Base-by-base conservation (phyloP, 2,113 vertebrate genomes). In the Rhabdornis inornatus region DNA sequence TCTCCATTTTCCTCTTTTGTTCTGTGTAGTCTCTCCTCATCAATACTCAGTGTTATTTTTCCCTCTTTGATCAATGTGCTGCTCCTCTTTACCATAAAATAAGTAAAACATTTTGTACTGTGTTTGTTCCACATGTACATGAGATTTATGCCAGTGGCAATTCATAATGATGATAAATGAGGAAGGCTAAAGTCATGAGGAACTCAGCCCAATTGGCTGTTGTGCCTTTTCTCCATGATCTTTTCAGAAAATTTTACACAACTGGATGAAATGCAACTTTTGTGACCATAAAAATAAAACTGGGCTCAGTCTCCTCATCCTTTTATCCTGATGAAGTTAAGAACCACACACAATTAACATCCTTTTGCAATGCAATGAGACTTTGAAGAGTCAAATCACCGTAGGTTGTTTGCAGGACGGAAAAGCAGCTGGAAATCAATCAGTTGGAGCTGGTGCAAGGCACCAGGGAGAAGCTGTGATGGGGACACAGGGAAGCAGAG, bases 21-120 rank as follows among this genome's bases (percentile, higher is more conserved):
- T 82, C 45, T 7, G 1, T 83, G 71, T 47, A 90, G 52, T 88
- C 66, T 92, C 53, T 90, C 70, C 88, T 33, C 1, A 0, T 91
- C 66, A 52, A 52, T 76, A 49, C n/a, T 37, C 57, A n/a, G 55
- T 77, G 82, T 91, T 95, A 71, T 61, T 95, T 87, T 93, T 35
- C 66, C 39, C 57, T 83, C 64, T 86, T 70, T 89, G 76, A 94
- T 81, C 82, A 77, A 16, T 49, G 63, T 56, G 24, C 49, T 79
- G 22, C 39, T 40, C 50, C 45, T 69, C 55, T 94, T 88, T 93
- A 89, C 63, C 60, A 78, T 71, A 52, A 90, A 93, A 93, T 31
- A 81, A 94, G 68, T 86, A 68, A 92, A 90, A 94, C 64, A 61
- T 94, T 95, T 75, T 89, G 89, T 90, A 68, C 91, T 44, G 60